Percentiles rank a stretch among this genome's conserved stretches.
These are phyloP conservation scores for Alethe castanea DNA, from an alignment of 2,113 vertebrate genomes.

Conservation along the genomic window DNA sequence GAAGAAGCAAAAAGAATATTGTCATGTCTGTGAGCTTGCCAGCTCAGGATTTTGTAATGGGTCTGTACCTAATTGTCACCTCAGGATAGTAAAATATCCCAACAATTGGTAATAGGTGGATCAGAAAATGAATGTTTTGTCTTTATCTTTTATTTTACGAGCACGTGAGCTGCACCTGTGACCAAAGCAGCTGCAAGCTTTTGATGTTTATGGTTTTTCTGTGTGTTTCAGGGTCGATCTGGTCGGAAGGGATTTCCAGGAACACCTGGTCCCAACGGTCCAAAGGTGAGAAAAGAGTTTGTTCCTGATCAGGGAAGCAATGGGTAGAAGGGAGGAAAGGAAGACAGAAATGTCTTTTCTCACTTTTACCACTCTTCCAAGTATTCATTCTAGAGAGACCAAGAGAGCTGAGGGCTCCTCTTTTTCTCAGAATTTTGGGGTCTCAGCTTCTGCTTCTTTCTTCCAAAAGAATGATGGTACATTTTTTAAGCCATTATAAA, in stretches of 20 bases:
- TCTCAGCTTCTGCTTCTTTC: conserved; percentile 1
- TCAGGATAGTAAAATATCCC: background rate
- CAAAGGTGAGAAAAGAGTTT: conserved; percentile 79
- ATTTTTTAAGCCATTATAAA: conserved; percentile 15
- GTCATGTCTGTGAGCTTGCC: background rate
- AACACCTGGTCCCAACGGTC: conserved; percentile 82
- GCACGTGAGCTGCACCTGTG: background rate
- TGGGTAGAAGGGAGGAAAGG: background rate
- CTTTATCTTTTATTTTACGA: background rate
- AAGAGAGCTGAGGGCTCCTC: background rate
- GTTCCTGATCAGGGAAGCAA: background rate
- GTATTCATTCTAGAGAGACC: background rate
- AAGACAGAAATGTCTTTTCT: background rate
- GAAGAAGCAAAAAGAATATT: background rate
- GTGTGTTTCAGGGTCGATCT: conserved; percentile 83
- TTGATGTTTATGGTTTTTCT: background rate
- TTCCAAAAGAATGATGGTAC: background rate
- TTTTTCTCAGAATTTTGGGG: background rate
- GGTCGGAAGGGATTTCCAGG: conserved; percentile 90
- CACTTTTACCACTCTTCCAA: background rate
- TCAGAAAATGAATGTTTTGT: background rate
- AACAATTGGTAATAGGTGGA: background rate
- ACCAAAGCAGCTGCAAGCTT: background rate
- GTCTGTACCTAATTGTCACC: background rate
- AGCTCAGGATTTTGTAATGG: background rate